These are phyloP conservation scores for Willowsia nigromaculata DNA, from an alignment of 2,888 invertebrate species.

Conservation along the genomic window DNA sequence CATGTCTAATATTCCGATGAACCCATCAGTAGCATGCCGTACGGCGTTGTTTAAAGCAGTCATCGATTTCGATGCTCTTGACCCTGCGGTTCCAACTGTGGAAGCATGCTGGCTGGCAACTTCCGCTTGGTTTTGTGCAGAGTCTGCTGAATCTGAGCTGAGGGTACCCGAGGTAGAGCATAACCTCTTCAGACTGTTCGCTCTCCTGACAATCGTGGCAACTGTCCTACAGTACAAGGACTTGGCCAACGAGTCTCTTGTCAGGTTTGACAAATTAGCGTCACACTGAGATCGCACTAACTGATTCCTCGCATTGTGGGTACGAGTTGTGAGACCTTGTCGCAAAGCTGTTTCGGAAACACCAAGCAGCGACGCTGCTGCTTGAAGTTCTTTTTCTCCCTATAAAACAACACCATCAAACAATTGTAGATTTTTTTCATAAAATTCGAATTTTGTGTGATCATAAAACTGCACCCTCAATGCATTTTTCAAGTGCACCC, in stretches of 20 bases:
- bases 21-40: conserved; percentile 95
- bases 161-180: conserved; percentile 89
- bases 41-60: conserved; percentile 95
- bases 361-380: conserved; percentile 91
- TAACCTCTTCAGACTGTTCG: conserved; percentile 93
- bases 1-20: conserved; percentile 97
- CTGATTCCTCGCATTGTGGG: conserved; percentile 89
- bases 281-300: conserved; percentile 90
- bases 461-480: too few relatives aligned
- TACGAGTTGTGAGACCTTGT: conserved; percentile 90
- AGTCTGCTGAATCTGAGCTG: conserved; percentile 95
- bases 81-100: conserved; percentile 89
- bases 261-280: conserved; percentile 92
- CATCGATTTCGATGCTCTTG: conserved; percentile 88
- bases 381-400: conserved; percentile 90
- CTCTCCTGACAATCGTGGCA: conserved; percentile 94
- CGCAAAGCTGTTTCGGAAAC: conserved; percentile 88
- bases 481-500: too few relatives aligned
- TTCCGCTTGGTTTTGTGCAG: conserved; percentile 92
- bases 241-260: conserved; percentile 93
- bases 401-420: too few relatives aligned
- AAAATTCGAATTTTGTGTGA: too few relatives aligned
- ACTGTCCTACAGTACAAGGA: conserved; percentile 96
- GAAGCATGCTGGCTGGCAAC: conserved; percentile 91
- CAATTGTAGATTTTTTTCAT: too few relatives aligned